Percentiles rank a stretch among this genome's conserved stretches.
phyloP scores from a whole-genome alignment of 2,888 invertebrate genomes.

The Erynnis tages region DNA sequence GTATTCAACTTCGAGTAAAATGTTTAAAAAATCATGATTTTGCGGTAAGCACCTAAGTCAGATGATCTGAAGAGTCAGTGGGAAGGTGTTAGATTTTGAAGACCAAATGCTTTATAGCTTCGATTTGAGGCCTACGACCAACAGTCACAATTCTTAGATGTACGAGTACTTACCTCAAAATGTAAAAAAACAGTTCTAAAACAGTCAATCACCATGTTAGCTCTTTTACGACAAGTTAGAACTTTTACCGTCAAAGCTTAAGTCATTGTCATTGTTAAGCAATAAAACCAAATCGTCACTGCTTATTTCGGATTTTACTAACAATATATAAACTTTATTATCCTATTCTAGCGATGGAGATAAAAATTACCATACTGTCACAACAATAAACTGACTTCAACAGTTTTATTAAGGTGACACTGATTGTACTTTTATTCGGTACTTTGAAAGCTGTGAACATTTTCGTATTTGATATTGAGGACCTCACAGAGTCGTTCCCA shows the following conservation, averaged over 20 bases:
- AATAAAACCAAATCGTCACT: constrained; percentile 20
- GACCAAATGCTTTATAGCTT: no score
- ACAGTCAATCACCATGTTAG: neutral
- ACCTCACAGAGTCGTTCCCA: constrained; percentile 19
- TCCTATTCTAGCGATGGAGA: constrained; percentile 10
- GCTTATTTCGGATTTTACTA: constrained; percentile 23
- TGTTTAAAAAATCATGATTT: no score
- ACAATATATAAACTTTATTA: constrained; percentile 28
- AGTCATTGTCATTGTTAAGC: constrained; percentile 22
- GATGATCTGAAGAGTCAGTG: no score
- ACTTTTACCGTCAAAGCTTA: constrained; percentile 16
- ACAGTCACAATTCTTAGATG: no score
- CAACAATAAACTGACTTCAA: constrained; percentile 15
- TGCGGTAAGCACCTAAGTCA: no score
- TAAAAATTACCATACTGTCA: constrained; percentile 24
- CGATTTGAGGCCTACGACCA: no score
- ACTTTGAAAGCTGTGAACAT: constrained; percentile 20
- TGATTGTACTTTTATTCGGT: constrained; percentile 14
- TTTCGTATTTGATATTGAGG: constrained; percentile 8
- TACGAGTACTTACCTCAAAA: neutral
- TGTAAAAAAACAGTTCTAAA: neutral
- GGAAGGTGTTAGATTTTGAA: no score
- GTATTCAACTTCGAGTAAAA: no score
- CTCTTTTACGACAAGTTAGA: constrained; percentile 15
- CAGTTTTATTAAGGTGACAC: constrained; percentile 17